These are phyloP conservation scores for Elysia crispata DNA, from an alignment of 2,888 invertebrate genomes.

Conservation along the genomic window DNA sequence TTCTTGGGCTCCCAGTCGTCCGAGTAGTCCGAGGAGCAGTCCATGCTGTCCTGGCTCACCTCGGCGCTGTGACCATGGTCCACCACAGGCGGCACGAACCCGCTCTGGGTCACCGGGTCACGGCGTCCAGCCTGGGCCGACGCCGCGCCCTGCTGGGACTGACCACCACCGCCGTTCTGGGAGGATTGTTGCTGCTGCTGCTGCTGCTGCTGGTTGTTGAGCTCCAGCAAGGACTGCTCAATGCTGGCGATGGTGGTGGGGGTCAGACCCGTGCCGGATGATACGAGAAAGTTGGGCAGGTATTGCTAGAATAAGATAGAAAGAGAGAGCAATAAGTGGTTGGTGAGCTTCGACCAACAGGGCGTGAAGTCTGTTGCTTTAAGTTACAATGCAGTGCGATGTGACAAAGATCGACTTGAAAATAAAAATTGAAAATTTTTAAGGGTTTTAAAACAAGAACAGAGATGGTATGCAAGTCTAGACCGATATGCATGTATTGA, in stretches of 20 bases:
- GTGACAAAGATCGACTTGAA: too few relatives aligned
- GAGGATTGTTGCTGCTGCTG: constrained; percentile 79
- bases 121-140: constrained; percentile 44
- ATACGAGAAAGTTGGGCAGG: constrained; percentile 61
- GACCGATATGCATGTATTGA: too few relatives aligned
- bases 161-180: constrained; percentile 40
- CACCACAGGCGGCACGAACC: constrained; percentile 90
- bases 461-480: too few relatives aligned
- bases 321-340: too few relatives aligned
- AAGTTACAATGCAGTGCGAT: too few relatives aligned
- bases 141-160: background rate
- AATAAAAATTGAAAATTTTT: too few relatives aligned
- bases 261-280: constrained; percentile 86
- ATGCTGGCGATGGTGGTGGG: constrained; percentile 93
- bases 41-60: constrained; percentile 60
- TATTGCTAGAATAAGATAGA: constrained; percentile 61
- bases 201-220: constrained; percentile 79
- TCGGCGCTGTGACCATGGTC: constrained; percentile 55
- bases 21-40: constrained; percentile 59
- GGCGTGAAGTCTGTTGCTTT: too few relatives aligned
- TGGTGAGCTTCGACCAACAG: too few relatives aligned
- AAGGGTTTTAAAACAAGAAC: too few relatives aligned
- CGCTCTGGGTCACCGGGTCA: constrained; percentile 83
- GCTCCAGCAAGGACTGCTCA: constrained; percentile 93
- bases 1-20: constrained; percentile 62